Percentiles rank a stretch among this genome's conserved stretches.
These are phyloP conservation scores for Oreochromis niloticus DNA, from an alignment of 2,113 vertebrate species.

Conservation along the genomic window DNA sequence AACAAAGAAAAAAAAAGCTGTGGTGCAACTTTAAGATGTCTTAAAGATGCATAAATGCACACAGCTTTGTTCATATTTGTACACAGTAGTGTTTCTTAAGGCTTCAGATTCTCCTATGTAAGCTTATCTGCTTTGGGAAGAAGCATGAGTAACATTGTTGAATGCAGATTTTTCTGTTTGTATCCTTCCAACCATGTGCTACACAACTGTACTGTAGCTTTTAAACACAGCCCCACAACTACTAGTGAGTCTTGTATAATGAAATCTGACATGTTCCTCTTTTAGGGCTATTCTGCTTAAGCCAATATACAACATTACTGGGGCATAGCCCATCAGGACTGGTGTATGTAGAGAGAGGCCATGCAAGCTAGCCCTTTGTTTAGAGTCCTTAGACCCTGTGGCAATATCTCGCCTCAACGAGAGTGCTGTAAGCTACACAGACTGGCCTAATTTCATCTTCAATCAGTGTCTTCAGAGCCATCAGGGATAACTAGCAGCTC, in stretches of 20 bases:
- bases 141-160: conserved; percentile 22
- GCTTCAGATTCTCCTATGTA: conserved; percentile 24
- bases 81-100: background rate
- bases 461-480: conserved; percentile 63
- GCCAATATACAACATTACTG: conserved; percentile 55
- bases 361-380: conserved; percentile 63
- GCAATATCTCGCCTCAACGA: conserved; percentile 54
- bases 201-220: conserved; percentile 15
- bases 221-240: conserved; percentile 25
- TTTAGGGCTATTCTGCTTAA: conserved; percentile 60
- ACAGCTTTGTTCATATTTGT: background rate
- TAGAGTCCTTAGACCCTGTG: conserved; percentile 49
- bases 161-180: conserved; percentile 7
- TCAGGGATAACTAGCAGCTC: conserved; percentile 47
- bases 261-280: conserved; percentile 60
- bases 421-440: conserved; percentile 36
- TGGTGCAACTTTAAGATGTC: background rate
- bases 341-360: conserved; percentile 24
- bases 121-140: conserved; percentile 19
- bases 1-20: background rate
- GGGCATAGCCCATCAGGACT: conserved; percentile 51
- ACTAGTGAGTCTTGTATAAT: conserved; percentile 44
- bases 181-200: background rate
- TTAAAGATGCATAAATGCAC: background rate
- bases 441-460: conserved; percentile 71